phyloP scores from a whole-genome alignment of 1,140 invertebrate species.

The Ganaspis sp. region DNA sequence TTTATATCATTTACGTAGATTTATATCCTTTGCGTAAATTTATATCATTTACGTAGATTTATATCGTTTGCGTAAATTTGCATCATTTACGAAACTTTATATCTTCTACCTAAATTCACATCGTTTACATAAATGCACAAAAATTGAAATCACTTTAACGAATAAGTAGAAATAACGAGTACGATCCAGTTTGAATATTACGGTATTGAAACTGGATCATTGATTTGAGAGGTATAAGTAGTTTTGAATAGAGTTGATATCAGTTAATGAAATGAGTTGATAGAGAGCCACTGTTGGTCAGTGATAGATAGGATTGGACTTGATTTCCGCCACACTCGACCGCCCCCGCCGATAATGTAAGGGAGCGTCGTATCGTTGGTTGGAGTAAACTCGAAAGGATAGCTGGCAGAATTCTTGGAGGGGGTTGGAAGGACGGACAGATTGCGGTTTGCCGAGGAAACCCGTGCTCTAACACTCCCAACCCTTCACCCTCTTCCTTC shows the following conservation, averaged over 20 bases:
- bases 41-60: no score
- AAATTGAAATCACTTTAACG: no score
- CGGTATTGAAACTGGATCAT: neutral
- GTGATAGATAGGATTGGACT: constrained; percentile 68
- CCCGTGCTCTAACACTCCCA: constrained; percentile 51
- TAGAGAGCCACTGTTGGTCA: constrained; percentile 53
- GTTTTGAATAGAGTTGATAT: constrained; percentile 22
- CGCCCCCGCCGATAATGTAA: constrained; percentile 60
- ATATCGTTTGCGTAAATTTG: no score
- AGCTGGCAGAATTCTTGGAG: constrained; percentile 65
- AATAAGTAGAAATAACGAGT: no score
- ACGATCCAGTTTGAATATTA: no score
- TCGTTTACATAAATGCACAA: no score
- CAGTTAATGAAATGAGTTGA: constrained; percentile 19
- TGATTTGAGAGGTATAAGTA: neutral
- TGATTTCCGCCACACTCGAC: constrained; percentile 65
- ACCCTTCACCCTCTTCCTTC: constrained; percentile 42
- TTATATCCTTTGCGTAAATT: no score
- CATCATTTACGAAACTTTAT: no score
- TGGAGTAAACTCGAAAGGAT: constrained; percentile 68
- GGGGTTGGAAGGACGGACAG: constrained; percentile 63
- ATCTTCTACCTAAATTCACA: no score
- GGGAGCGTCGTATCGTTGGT: constrained; percentile 59
- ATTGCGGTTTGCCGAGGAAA: constrained; percentile 71
- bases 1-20: no score